Base-by-base conservation (phyloP, 2,113 vertebrate genomes). In the Hypomesus transpacificus region DNA sequence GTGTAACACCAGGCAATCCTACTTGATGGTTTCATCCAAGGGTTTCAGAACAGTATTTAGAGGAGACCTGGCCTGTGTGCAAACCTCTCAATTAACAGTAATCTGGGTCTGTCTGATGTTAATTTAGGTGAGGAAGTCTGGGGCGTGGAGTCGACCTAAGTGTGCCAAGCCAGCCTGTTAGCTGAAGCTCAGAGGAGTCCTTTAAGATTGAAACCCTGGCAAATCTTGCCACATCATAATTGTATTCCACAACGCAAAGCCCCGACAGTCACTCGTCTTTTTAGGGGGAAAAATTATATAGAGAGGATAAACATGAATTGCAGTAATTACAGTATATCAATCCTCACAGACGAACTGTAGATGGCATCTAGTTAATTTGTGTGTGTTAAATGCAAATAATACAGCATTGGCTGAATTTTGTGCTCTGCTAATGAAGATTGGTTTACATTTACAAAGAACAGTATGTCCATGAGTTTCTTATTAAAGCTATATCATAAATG, bases 71-170 rank as follows among this genome's bases (percentile, higher is more conserved):
- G 82, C 76, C 77, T 50, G 16, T 68, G 77, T 68, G 67, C 81
- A 74, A 76, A 78, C 79, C 73, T 75, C 13, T 68, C 54, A 78
- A 78, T 84, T 78, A 82, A 58, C 18, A 50, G 72, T 84, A 78
- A 86, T 82, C 64, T 73, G 66, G 65, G 70, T 75, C 81, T 74
- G 75, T 52, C 14, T 70, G 69, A 22, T 24, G 52, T 71, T 81
- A 69, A 83, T 85, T 80, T 81, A 71, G 83, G 75, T 76, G 74
- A 79, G 73, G 71, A 58, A 14, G 66, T 81, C 74, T 75, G 46
- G 5, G 60, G 75, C 73, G 70, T 68, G 75, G 59, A 22, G 79
- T 54, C 74, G 56, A 64, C 73, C 39, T 3, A 34, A 74, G 51
- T 21, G 54, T 78, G 84, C 74, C 85, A 83, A 77, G 74, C 66